Percentiles rank a stretch among this genome's conserved stretches.
phyloP scores from a whole-genome alignment of 2,888 invertebrate genomes.

The Parnassius orleans region DNA sequence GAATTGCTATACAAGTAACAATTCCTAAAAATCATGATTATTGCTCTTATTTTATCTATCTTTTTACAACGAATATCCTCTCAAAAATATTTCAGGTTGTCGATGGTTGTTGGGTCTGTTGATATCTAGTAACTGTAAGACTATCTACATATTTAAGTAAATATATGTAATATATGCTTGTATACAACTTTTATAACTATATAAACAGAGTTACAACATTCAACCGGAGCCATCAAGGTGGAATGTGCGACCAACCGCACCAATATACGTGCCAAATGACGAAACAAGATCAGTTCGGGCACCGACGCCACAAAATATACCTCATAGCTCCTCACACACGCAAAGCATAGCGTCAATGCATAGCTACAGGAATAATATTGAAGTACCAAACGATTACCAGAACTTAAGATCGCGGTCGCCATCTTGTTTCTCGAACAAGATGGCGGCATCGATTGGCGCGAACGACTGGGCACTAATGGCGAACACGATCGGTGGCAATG shows the following conservation, averaged over 20 bases:
- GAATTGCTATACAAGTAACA: constrained; percentile 21
- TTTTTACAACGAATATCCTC: constrained; percentile 1
- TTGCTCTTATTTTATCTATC: constrained; percentile 3
- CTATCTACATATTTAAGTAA: constrained; percentile 34
- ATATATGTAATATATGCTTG: constrained; percentile 41
- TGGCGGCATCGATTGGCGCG: constrained; percentile 74
- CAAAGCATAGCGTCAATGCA: constrained; percentile 79
- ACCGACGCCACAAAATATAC: constrained; percentile 69
- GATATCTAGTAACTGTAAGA: constrained; percentile 22
- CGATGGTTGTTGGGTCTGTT: constrained; percentile 30
- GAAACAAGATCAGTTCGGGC: constrained; percentile 61
- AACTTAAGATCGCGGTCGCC: constrained; percentile 76
- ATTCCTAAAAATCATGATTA: constrained; percentile 8
- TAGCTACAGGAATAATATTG: constrained; percentile 76
- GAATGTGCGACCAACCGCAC: constrained; percentile 76
- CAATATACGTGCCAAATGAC: constrained; percentile 72
- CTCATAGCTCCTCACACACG: constrained; percentile 73
- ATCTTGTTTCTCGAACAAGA: constrained; percentile 78
- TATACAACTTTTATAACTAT: constrained; percentile 43
- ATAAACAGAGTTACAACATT: constrained; percentile 75
- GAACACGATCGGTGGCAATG: constrained; percentile 60
- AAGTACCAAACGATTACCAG: constrained; percentile 75
- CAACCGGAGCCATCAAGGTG: constrained; percentile 70
- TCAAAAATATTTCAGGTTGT: constrained; percentile 27
- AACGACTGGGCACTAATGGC: constrained; percentile 76